Evolutionary conservation across 2,797 vertebrate genomes (phyloP).

Genomic region (Acropternis orthonyx): DNA sequence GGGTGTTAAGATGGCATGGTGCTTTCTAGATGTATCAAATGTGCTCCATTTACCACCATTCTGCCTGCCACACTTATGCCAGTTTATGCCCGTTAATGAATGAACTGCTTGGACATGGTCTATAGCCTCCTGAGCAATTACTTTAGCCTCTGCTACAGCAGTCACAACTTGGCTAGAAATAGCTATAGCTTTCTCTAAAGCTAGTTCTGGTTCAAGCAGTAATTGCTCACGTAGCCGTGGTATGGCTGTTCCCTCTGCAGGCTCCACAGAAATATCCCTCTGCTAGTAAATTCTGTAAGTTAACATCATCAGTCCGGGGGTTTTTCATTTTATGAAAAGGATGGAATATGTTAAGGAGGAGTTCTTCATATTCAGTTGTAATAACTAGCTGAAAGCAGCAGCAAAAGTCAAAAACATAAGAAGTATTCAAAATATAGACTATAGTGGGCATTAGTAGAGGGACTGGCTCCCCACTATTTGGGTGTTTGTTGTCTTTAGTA

Average conservation of each 20-base stretch:
- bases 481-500: neutral
- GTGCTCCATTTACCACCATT: neutral
- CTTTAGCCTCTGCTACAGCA: constrained; percentile 69
- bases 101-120: constrained; percentile 58
- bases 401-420: constrained; percentile 18
- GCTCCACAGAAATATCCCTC: neutral
- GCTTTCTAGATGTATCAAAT: neutral
- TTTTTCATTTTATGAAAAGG: neutral
- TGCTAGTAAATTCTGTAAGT: constrained; percentile 16
- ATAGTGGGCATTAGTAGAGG: neutral
- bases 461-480: neutral
- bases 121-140: constrained; percentile 67
- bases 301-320: neutral
- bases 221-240: constrained; percentile 59
- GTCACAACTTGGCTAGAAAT: constrained; percentile 67
- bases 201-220: constrained; percentile 67
- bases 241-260: constrained; percentile 39
- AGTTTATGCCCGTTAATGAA: constrained; percentile 46
- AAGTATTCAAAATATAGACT: neutral
- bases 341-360: neutral
- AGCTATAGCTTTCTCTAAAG: constrained; percentile 69
- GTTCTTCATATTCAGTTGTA: neutral
- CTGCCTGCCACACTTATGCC: neutral
- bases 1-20: neutral
- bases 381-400: neutral